Base-by-base conservation (phyloP, 2,113 vertebrate species). In the Atractosteus spatula region DNA sequence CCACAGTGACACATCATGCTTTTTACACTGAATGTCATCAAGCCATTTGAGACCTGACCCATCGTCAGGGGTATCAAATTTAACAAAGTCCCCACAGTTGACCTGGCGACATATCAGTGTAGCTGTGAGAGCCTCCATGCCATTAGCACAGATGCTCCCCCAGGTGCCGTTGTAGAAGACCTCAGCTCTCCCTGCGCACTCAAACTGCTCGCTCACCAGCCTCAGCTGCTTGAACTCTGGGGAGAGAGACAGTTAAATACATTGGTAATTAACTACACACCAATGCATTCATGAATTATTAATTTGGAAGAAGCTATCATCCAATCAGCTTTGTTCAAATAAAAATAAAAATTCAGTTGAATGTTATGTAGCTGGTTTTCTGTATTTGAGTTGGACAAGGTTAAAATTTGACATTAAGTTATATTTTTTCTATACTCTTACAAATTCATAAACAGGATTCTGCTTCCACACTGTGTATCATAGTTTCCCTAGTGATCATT, bases 41-140 rank as follows among this genome's bases (percentile, higher is more conserved):
- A 81, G 57, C 84, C 84, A 86, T n/a, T 80, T 77, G 47, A 51
- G 5, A 42, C 65, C 71, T 43, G 79, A 16, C 1, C 0, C 16
- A 0, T 5, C n/a, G 41, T 69, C 59, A 42, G 71, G 29, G 1
- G 4, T 64, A 6, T 59, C 2, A 2, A 5, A 55, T 4, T 81
- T 3, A 3, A 83, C 84, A 3, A 1, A 74, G 67, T 86, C 84
- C 0, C 79, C 79, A 16, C 84, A 86, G 69, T 75, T 74, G 12
- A 86, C 71, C 2, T 86, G 83, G 44, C 73, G 70, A 76, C 84
- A 86, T 0, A 76, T 71, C 42, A 0, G 84, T 83, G 12, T 66
- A 16, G 0, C 16, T 1, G 8, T 74, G 69, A 77, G 82, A 80
- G 17, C 29, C 0, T 1, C 75, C 12, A 43, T 77, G 64, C 17